These are phyloP conservation scores for Radopholus similis DNA, from an alignment of 1,140 invertebrate species.

Conservation along the genomic window DNA sequence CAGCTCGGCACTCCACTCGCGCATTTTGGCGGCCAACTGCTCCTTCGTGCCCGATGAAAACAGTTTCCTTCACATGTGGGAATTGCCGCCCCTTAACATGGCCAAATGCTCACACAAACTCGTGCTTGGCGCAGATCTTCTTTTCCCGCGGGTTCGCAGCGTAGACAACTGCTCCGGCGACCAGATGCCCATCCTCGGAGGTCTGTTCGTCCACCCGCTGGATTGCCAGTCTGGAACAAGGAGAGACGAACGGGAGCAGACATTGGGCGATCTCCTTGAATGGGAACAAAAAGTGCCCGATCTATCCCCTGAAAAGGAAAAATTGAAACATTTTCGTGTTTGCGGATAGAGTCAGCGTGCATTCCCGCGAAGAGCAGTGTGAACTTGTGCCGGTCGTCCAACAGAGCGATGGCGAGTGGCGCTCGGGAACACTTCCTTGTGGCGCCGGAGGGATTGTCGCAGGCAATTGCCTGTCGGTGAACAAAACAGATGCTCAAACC, in stretches of 20 bases:
- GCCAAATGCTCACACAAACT: slow-evolving; percentile 43
- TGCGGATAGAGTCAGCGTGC: slow-evolving; percentile 44
- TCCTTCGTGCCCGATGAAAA: slow-evolving; percentile 37
- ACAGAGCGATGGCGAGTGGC: slow-evolving; percentile 47
- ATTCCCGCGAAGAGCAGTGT: slow-evolving; percentile 39
- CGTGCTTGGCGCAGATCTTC: slow-evolving; percentile 51
- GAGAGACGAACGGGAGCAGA: slow-evolving; percentile 46
- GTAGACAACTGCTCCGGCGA: slow-evolving; percentile 49
- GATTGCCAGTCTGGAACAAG: slow-evolving; percentile 42
- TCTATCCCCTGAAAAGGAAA: neutral
- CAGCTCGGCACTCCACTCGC: neutral
- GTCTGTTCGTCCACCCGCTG: slow-evolving; percentile 40
- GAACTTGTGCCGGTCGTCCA: slow-evolving; percentile 52
- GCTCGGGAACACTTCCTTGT: slow-evolving; percentile 46
- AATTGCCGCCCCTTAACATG: neutral
- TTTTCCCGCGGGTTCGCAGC: slow-evolving; percentile 47
- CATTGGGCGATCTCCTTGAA: slow-evolving; percentile 45
- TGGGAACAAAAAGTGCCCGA: slow-evolving; percentile 3
- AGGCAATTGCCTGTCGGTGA: slow-evolving; percentile 31
- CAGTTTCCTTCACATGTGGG: slow-evolving; percentile 39
- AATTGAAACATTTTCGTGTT: slow-evolving; percentile 42
- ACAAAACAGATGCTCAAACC: neutral
- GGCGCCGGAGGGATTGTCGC: slow-evolving; percentile 47
- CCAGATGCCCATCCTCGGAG: slow-evolving; percentile 24
- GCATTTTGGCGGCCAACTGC: slow-evolving; percentile 41